A percentile compares a stretch with the other conserved stretches of the same genome.
Conservation (phyloP, 1,140 invertebrate species). For the Wiebesia pumilae region DNA sequence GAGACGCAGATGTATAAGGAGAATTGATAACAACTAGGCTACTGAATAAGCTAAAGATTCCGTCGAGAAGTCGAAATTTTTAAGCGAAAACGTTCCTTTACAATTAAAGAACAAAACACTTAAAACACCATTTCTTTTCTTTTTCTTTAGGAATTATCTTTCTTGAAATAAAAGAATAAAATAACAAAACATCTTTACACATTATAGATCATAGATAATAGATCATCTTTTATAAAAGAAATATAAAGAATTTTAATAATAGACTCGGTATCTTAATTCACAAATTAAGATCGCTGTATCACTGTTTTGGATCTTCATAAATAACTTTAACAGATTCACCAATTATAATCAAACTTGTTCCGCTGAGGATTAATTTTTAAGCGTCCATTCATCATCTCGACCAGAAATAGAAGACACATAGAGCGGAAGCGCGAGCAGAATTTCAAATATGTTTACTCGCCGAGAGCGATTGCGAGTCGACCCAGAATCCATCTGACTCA, state of each 20-base stretch:
- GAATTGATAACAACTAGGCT: too few species aligned
- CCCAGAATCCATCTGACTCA: slow-evolving; percentile 66
- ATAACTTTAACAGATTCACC: neutral
- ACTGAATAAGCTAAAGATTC: too few species aligned
- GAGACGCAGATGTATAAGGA: too few species aligned
- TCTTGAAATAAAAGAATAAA: too few species aligned
- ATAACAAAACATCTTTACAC: too few species aligned
- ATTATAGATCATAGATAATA: too few species aligned
- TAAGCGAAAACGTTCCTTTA: too few species aligned
- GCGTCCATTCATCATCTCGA: neutral
- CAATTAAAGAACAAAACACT: too few species aligned
- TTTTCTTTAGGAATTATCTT: too few species aligned
- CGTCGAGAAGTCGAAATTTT: too few species aligned
- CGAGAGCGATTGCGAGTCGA: neutral
- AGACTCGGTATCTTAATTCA: neutral
- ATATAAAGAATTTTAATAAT: neutral
- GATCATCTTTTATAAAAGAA: too few species aligned
- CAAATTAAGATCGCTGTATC: neutral
- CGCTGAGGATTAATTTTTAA: neutral
- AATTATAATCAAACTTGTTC: neutral
- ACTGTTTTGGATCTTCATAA: neutral
- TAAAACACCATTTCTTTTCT: too few species aligned
- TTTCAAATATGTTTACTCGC: neutral
- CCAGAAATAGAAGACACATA: neutral
- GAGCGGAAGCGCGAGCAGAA: neutral